These are phyloP conservation scores for Zosterops borbonicus DNA, from an alignment of 2,113 vertebrate genomes.

Conservation along the genomic window DNA sequence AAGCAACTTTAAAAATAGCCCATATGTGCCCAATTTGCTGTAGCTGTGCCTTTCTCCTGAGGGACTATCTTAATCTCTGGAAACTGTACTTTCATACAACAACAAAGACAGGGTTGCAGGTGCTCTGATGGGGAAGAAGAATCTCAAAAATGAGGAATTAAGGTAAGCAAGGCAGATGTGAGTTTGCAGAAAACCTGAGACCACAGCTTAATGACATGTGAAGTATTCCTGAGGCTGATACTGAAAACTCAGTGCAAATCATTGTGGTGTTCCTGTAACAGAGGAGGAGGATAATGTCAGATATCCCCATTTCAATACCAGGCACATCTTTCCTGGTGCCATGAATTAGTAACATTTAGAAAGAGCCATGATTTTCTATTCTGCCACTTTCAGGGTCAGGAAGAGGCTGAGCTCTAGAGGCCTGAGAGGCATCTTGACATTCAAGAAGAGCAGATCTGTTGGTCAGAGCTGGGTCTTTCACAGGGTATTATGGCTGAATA, in stretches of 20 bases:
- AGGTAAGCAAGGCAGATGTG: background rate
- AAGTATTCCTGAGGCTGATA: background rate
- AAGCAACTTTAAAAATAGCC: background rate
- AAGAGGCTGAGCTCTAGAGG: background rate
- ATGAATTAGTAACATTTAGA: background rate
- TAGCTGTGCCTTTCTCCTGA: background rate
- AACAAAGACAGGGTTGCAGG: background rate
- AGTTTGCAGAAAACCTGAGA: background rate
- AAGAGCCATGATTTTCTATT: background rate
- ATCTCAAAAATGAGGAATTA: background rate
- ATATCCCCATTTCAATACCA: background rate
- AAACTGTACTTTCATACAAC: background rate
- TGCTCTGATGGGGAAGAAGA: background rate
- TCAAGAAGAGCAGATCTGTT: background rate
- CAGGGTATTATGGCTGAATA: background rate
- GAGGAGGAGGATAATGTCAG: background rate
- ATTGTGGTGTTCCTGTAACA: background rate
- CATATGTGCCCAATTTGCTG: background rate
- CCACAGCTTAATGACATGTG: background rate
- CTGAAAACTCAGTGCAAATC: background rate
- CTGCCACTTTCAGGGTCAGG: background rate
- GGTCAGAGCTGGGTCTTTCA: background rate
- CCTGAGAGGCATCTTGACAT: background rate
- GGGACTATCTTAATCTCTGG: background rate
- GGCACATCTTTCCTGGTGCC: background rate